Conservation (phyloP, 23 tunicate species). For the Trididemnum miniatum region DNA sequence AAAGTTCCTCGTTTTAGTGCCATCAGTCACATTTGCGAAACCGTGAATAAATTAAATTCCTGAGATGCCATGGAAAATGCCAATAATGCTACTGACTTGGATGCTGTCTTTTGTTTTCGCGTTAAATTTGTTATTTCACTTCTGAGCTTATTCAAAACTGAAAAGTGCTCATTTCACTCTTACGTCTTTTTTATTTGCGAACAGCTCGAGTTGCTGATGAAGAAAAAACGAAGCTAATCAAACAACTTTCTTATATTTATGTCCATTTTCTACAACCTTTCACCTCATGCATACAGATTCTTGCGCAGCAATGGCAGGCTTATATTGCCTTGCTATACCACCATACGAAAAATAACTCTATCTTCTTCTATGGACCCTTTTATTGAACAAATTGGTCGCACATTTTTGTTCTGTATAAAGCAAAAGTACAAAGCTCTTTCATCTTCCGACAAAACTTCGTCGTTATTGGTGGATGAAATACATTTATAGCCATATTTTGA, state of each 20-base stretch:
- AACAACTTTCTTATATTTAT: constrained; percentile 6
- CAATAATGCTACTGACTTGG: not conserved
- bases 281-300: constrained; percentile 20
- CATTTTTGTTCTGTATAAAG: constrained; percentile 24
- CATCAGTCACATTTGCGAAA: not conserved
- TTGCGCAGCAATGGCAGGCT: constrained; percentile 15
- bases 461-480: constrained; percentile 15
- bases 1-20: not conserved
- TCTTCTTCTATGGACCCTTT: not conserved
- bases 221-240: not conserved
- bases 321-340: constrained; percentile 15
- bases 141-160: not conserved
- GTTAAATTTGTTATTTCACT: not conserved
- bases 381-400: not conserved
- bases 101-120: not conserved
- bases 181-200: not conserved
- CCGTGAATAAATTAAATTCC: not conserved
- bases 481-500: constrained; percentile 10
- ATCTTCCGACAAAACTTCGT: constrained; percentile 10
- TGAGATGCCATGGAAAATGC: not conserved
- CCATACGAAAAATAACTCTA: constrained; percentile 13
- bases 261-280: not conserved
- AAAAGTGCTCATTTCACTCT: not conserved
- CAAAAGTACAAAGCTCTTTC: constrained; percentile 25
- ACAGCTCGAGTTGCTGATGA: constrained; percentile 5